These are phyloP conservation scores for Chiropotes sagulatus DNA, from an alignment of 2,797 vertebrate species.

Conservation along the genomic window DNA sequence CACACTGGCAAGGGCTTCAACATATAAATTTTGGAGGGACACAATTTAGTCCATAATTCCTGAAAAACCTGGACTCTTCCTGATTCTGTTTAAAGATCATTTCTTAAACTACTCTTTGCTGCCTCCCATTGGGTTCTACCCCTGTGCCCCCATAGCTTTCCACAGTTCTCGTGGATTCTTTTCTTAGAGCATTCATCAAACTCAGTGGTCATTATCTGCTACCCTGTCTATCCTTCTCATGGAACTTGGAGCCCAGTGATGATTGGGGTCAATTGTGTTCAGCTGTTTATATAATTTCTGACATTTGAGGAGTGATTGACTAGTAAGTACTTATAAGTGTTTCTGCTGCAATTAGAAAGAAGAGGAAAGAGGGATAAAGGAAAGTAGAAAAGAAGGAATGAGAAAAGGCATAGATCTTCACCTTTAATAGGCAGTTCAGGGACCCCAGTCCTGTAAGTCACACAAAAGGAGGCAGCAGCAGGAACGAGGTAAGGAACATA, in stretches of 20 bases:
- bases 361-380: background rate
- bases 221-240: background rate
- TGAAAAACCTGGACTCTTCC: background rate
- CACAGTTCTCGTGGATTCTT: background rate
- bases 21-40: background rate
- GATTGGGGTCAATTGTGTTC: background rate
- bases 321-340: background rate
- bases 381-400: slow-evolving; percentile 5
- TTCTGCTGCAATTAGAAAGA: background rate
- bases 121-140: background rate
- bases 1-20: background rate
- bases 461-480: background rate
- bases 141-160: background rate
- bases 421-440: background rate
- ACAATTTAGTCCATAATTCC: background rate
- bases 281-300: background rate
- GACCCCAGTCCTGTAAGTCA: background rate
- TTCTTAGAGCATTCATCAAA: background rate
- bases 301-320: background rate
- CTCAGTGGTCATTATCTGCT: background rate
- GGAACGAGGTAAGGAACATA: background rate
- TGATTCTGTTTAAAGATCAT: background rate
- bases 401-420: background rate
- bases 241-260: too few relatives aligned
- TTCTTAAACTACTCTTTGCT: background rate